Evolutionary conservation across 1,140 invertebrate genomes (phyloP), one percentile per base, ranked within the genome.

Genomic region (Listronotus oregonensis): DNA sequence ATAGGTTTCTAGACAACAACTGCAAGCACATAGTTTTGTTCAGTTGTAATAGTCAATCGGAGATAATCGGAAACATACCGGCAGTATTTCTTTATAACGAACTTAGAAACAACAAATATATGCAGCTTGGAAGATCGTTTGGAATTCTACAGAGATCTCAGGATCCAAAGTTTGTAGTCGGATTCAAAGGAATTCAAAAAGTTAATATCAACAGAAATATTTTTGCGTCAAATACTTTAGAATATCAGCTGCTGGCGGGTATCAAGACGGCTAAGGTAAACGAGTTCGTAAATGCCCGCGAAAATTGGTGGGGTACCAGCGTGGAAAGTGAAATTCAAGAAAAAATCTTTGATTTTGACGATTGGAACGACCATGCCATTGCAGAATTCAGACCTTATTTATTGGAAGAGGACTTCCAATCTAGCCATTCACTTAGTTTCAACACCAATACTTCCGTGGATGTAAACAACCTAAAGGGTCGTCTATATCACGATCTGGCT

Each of bases 281-380:
- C 65, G 96, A 94, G 71, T 84, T 84, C 44, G 80, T 99, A 8
- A 90, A 99, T 77, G 94, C 95, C 0, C 85, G 83, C 12, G 90
- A 97, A 76, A 99, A 99, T 79, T 99, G 93, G 92, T 99, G 97
- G 97, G 97, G 96, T 8, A 90, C 87, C 5, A 80, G 80, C 3
- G 85, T 91, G 56, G 84, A 90, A 42, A 77, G 77, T 6, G 80
- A 83, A 34, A 98, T 99, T 31, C 84, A 87, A 66, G 84, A 88
- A 49, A 86, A 89, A 75, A 97, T 99, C 70, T 99, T 99, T 79
- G 98, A 99, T 82, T 98, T 99, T 82, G 96, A 99, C 79, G 97
- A 99, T 76, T 99, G 97, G 97, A 99, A 99, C 77, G 95, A 95
- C 80, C 96, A 96, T 78, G 95, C 96, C 0, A 87, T 96, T 39